Evolutionary conservation across 2,797 vertebrate species (phyloP).

Genomic region (Atherinosoma microstoma): DNA sequence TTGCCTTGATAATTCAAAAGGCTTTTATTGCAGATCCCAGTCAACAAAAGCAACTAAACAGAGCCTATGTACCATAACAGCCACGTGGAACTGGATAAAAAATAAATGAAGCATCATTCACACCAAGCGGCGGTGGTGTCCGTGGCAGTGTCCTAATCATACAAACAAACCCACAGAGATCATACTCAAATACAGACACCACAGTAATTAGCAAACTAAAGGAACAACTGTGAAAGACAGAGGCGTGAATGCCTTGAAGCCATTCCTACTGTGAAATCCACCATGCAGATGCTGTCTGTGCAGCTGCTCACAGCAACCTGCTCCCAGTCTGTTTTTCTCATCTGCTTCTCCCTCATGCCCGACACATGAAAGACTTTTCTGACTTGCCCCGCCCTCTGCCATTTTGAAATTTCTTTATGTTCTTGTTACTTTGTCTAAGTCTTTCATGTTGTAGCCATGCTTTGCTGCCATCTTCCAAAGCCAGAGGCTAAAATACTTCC

Average conservation of each 20-base stretch:
- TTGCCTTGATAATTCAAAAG: constrained; percentile 59
- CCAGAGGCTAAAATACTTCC: constrained; percentile 72
- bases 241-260: constrained; percentile 63
- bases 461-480: constrained; percentile 72
- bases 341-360: constrained; percentile 65
- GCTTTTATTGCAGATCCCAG: constrained; percentile 56
- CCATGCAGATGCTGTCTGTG: constrained; percentile 48
- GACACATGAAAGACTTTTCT: constrained; percentile 69
- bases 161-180: constrained; percentile 65
- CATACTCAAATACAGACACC: constrained; percentile 51
- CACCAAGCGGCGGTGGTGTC: constrained; percentile 22
- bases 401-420: constrained; percentile 58
- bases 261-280: constrained; percentile 50
- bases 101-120: constrained; percentile 34
- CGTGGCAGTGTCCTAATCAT: constrained; percentile 39
- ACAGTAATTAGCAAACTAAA: constrained; percentile 64
- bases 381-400: constrained; percentile 40
- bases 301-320: constrained; percentile 56
- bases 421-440: constrained; percentile 58
- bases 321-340: constrained; percentile 65
- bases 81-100: constrained; percentile 28
- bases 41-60: constrained; percentile 55
- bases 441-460: constrained; percentile 80
- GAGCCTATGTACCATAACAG: constrained; percentile 16
- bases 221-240: constrained; percentile 56